These are phyloP conservation scores for Ceraclea dissimilis DNA, from an alignment of 2,888 invertebrate species.

Conservation along the genomic window DNA sequence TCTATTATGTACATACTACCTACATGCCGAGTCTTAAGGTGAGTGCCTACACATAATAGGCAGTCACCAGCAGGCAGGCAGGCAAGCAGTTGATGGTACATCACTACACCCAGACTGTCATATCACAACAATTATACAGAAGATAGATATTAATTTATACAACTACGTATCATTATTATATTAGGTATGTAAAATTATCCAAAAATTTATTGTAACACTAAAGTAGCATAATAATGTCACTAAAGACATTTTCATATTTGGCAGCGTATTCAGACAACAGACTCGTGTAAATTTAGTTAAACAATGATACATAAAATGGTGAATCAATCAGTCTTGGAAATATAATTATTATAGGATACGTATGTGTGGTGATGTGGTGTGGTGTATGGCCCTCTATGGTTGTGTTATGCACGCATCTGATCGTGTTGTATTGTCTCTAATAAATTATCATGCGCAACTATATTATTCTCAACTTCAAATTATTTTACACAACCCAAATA, in stretches of 20 bases:
- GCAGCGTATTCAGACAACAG: slow-evolving; percentile 17
- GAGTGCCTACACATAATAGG: slow-evolving; percentile 1
- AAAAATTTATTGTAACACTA: slow-evolving; percentile 13
- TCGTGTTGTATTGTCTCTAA: background rate
- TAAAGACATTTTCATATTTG: slow-evolving; percentile 11
- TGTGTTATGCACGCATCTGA: background rate
- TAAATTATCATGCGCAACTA: background rate
- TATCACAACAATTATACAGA: too few relatives aligned
- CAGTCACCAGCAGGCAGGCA: too few relatives aligned
- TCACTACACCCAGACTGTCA: too few relatives aligned
- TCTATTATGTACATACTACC: too few relatives aligned
- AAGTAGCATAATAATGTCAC: background rate
- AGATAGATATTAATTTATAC: too few relatives aligned
- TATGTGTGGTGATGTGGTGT: too few relatives aligned
- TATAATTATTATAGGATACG: background rate
- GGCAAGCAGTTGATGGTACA: too few relatives aligned
- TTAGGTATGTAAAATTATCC: slow-evolving; percentile 19
- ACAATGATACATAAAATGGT: slow-evolving; percentile 5
- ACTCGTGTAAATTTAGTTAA: background rate
- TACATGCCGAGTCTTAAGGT: background rate
- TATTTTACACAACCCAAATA: slow-evolving; percentile 22
- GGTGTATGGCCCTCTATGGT: background rate
- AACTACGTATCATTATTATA: background rate
- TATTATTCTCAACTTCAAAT: slow-evolving; percentile 13
- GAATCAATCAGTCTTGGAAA: slow-evolving; percentile 18